Evolutionary conservation across 2,888 invertebrate genomes (phyloP).

Genomic region (Linnaemya tessellans): DNA sequence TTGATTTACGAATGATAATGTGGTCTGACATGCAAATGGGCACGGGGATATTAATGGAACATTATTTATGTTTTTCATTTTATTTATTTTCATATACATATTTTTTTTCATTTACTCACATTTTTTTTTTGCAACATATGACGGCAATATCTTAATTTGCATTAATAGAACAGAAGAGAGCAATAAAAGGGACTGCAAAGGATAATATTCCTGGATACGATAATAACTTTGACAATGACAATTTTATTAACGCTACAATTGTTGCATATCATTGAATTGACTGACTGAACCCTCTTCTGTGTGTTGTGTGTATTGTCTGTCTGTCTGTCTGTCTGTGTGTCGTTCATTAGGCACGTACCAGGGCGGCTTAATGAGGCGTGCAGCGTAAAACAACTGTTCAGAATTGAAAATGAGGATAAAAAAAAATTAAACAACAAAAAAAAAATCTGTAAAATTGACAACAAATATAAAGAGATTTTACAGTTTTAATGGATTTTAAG

Average conservation of each 20-base stretch:
- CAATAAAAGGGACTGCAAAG: slow-evolving; percentile 20
- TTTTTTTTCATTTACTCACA: slow-evolving; percentile 14
- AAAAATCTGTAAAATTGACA: slow-evolving; percentile 41
- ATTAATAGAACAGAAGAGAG: slow-evolving; percentile 76
- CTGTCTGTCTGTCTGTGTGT: too few species aligned
- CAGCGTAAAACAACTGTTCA: slow-evolving; percentile 73
- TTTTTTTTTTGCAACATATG: slow-evolving; percentile 76
- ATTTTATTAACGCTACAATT: slow-evolving; percentile 72
- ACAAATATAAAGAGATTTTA: slow-evolving; percentile 57
- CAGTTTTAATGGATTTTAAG: slow-evolving; percentile 59
- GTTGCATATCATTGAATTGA: slow-evolving; percentile 74
- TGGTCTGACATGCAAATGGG: slow-evolving; percentile 78
- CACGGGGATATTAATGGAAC: slow-evolving; percentile 49
- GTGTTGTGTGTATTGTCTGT: slow-evolving; percentile 24
- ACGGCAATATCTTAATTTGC: slow-evolving; percentile 80
- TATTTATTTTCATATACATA: slow-evolving; percentile 12
- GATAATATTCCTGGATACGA: slow-evolving; percentile 18
- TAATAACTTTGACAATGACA: slow-evolving; percentile 63
- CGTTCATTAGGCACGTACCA: slow-evolving; percentile 59
- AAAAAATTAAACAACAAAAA: background rate
- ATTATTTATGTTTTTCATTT: slow-evolving; percentile 51
- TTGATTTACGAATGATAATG: slow-evolving; percentile 83
- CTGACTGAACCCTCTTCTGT: slow-evolving; percentile 38
- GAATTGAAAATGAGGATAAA: slow-evolving; percentile 41
- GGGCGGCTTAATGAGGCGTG: slow-evolving; percentile 77